Conservation (phyloP, 2,797 vertebrate species). For the Pseudocheirus occidentalis region DNA sequence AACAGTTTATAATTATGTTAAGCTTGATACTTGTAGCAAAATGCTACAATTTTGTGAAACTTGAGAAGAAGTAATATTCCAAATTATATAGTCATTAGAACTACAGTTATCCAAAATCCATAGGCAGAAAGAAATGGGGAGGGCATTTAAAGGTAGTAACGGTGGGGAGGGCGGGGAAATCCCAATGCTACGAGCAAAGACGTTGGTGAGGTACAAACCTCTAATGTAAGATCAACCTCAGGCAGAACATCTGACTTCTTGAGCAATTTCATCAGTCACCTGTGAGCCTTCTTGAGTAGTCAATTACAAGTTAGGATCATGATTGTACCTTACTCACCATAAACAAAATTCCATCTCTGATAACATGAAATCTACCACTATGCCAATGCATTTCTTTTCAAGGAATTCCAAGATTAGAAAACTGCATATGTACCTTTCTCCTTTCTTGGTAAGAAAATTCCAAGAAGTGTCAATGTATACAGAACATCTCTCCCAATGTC, state of each 20-base stretch:
- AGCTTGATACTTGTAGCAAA: neutral
- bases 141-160: neutral
- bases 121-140: neutral
- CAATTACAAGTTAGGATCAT: neutral
- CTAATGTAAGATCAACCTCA: neutral
- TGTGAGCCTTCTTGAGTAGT: neutral
- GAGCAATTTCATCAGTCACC: slow-evolving; percentile 40
- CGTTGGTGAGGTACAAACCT: neutral
- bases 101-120: neutral
- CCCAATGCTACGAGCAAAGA: neutral
- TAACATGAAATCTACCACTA: slow-evolving; percentile 59
- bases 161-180: neutral
- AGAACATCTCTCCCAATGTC: neutral
- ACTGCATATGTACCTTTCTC: slow-evolving; percentile 49
- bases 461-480: slow-evolving; percentile 2
- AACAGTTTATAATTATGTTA: neutral
- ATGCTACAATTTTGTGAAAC: neutral
- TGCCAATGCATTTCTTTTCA: neutral
- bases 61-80: neutral
- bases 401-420: slow-evolving; percentile 48
- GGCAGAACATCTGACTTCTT: neutral
- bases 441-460: slow-evolving; percentile 59
- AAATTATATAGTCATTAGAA: neutral
- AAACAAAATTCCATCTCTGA: slow-evolving; percentile 77
- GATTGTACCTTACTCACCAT: slow-evolving; percentile 73